These are phyloP conservation scores for Scaptodrosophila lebanonensis DNA, from an alignment of 1,140 invertebrate genomes.

Conservation along the genomic window DNA sequence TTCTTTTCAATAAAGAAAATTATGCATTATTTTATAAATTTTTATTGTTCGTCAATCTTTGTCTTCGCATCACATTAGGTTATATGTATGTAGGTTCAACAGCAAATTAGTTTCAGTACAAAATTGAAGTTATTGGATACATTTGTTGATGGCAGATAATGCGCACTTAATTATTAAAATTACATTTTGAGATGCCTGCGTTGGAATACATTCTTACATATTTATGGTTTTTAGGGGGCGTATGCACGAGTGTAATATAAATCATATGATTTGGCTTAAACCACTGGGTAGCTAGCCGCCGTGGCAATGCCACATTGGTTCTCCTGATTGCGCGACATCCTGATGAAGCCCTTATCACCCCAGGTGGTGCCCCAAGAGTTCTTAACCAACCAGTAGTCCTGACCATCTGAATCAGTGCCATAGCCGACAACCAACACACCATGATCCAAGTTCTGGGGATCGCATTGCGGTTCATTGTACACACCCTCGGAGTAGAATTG, in stretches of 20 bases:
- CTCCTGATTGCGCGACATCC: constrained; percentile 90
- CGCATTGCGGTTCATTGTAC: constrained; percentile 83
- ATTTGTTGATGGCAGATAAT: neutral
- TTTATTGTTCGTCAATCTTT: constrained; percentile 16
- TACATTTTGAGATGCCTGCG: constrained; percentile 54
- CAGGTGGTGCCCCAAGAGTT: constrained; percentile 89
- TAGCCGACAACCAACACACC: constrained; percentile 86
- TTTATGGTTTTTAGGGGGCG: constrained; percentile 26
- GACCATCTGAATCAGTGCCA: constrained; percentile 81
- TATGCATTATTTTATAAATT: constrained; percentile 9
- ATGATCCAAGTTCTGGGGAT: constrained; percentile 86
- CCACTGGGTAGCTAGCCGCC: constrained; percentile 88
- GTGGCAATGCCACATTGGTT: constrained; percentile 95
- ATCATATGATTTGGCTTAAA: constrained; percentile 78
- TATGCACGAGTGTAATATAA: constrained; percentile 5
- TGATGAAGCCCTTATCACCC: constrained; percentile 92
- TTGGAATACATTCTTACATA: constrained; percentile 32
- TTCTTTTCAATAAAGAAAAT: neutral
- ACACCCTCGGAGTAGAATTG: constrained; percentile 82
- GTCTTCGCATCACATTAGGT: constrained; percentile 26
- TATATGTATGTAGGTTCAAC: neutral
- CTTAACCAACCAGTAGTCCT: constrained; percentile 82
- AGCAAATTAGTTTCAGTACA: constrained; percentile 19
- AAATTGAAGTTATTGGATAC: constrained; percentile 10
- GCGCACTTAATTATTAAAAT: constrained; percentile 37